Conservation (phyloP, 2,113 vertebrate genomes). For the Vanacampus margaritifer region DNA sequence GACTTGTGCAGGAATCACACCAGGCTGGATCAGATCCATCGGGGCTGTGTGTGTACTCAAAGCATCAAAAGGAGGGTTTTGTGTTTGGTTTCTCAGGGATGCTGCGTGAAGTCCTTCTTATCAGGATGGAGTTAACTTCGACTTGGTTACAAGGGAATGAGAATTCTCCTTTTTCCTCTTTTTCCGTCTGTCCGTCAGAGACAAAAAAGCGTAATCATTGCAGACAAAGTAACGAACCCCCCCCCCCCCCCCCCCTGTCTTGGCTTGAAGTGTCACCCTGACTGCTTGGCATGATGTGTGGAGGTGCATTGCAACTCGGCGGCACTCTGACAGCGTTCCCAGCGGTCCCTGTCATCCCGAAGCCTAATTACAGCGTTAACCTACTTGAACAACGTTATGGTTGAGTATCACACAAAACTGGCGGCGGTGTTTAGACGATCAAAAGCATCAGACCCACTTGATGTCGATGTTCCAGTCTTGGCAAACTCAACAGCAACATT, state of each 20-base stretch:
- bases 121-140: neutral
- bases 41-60: slow-evolving; percentile 8
- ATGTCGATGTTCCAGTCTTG: slow-evolving; percentile 3
- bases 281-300: slow-evolving; percentile 22
- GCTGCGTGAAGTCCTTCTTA: slow-evolving; percentile 12
- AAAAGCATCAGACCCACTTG: slow-evolving; percentile 38
- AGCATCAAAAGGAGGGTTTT: slow-evolving; percentile 19
- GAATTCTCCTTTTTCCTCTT: neutral
- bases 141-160: neutral
- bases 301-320: slow-evolving; percentile 10
- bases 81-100: slow-evolving; percentile 21
- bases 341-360: slow-evolving; percentile 41
- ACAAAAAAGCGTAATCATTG: slow-evolving; percentile 1
- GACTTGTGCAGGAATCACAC: slow-evolving; percentile 33
- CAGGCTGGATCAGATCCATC: slow-evolving; percentile 12
- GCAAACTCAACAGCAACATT: neutral
- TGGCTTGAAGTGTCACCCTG: slow-evolving; percentile 1
- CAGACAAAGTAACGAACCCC: slow-evolving; percentile 5
- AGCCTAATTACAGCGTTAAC: slow-evolving; percentile 57
- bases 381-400: slow-evolving; percentile 52
- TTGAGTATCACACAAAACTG: slow-evolving; percentile 34
- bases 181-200: neutral
- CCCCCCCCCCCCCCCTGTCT: too few relatives aligned
- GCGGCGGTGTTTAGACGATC: slow-evolving; percentile 31
- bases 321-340: slow-evolving; percentile 42